Evolutionary conservation across 2,888 invertebrate species (phyloP).

Genomic region (Steromphala cineraria): DNA sequence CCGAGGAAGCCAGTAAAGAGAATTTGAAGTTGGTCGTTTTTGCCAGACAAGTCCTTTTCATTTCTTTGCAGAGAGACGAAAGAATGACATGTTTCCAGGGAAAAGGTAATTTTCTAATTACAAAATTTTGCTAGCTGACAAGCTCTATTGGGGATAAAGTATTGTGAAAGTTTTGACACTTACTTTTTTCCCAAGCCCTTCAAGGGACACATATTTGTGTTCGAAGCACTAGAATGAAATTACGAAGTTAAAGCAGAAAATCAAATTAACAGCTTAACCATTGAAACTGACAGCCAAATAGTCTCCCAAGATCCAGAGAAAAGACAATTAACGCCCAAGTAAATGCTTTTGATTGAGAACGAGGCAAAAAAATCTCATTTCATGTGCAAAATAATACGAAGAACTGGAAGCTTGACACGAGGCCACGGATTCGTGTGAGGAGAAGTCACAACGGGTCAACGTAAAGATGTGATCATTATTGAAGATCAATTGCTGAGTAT

Average conservation of each 20-base stretch:
- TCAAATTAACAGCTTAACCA: slow-evolving; percentile 9
- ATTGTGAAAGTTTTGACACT: slow-evolving; percentile 5
- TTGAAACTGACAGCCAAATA: slow-evolving; percentile 10
- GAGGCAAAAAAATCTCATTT: background rate
- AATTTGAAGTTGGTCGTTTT: background rate
- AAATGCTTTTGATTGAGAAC: slow-evolving; percentile 8
- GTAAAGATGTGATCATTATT: background rate
- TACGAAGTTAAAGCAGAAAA: background rate
- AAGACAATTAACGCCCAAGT: slow-evolving; percentile 12
- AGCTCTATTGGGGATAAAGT: background rate
- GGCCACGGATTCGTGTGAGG: background rate
- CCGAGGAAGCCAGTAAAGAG: background rate
- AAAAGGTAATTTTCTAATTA: slow-evolving; percentile 10
- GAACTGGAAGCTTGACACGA: background rate
- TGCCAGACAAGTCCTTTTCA: background rate
- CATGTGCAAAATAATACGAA: slow-evolving; percentile 9
- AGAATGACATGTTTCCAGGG: background rate
- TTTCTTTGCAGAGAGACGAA: background rate
- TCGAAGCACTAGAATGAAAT: background rate
- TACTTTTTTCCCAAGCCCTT: background rate
- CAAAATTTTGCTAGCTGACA: background rate
- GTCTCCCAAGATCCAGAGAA: background rate
- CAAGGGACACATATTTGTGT: background rate
- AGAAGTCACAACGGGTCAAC: background rate
- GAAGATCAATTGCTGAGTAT: background rate